Percentiles rank a stretch among this genome's conserved stretches.
phyloP scores from a whole-genome alignment of 2,113 vertebrate species.

The Crypturellus undulatus region DNA sequence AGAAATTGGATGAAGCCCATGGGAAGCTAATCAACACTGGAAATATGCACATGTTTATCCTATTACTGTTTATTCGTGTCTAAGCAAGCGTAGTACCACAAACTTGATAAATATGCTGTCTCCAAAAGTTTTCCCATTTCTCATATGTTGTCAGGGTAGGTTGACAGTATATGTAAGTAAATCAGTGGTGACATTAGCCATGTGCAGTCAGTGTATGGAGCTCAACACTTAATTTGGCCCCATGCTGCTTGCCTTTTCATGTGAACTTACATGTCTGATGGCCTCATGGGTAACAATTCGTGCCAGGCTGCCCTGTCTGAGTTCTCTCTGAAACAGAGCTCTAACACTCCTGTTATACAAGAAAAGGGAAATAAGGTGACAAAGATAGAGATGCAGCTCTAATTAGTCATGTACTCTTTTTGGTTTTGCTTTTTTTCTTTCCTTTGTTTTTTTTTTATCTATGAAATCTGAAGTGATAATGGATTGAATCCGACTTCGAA shows the following conservation, averaged over 20 bases:
- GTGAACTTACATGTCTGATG: neutral
- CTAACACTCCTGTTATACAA: neutral
- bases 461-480: neutral
- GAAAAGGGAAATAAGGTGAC: neutral
- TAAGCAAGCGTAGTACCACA: neutral
- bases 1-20: slow-evolving; percentile 15
- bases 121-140: neutral
- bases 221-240: neutral
- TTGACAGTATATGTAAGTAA: neutral
- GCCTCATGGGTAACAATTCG: neutral
- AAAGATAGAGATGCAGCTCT: neutral
- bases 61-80: neutral
- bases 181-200: slow-evolving; percentile 22
- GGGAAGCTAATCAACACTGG: neutral
- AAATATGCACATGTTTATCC: slow-evolving; percentile 1
- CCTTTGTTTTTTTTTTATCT: neutral
- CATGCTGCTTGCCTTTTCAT: slow-evolving; percentile 13
- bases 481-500: neutral
- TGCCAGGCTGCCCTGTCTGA: neutral
- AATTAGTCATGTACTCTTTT: neutral
- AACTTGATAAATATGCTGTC: neutral
- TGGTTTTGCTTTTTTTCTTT: rapidly evolving
- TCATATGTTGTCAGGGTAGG: neutral
- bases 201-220: neutral
- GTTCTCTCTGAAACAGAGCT: neutral